Base-by-base conservation (phyloP, 2,888 invertebrate genomes). In the Rhorus exstirpatorius region DNA sequence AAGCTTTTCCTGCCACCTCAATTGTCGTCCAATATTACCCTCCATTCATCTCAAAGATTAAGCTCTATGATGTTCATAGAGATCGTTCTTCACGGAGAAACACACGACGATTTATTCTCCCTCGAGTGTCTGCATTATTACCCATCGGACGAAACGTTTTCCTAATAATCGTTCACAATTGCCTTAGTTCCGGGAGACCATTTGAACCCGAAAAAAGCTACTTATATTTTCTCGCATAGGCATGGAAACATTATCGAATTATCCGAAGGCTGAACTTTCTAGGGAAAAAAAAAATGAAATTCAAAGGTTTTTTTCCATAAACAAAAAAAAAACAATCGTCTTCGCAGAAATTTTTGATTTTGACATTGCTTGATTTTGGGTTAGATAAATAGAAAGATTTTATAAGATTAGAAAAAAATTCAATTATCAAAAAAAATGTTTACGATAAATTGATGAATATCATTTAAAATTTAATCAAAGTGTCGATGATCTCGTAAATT, bases 1-100 rank as follows among this genome's bases (percentile, higher is more conserved):
- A 17, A 44, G 31, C 44, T 19, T 7, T 75, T 61, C 51, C 41
- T 6, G 71, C 1, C 26, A 21, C 41, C n/a, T 12, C 17, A 10
- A 44, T 41, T 46, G 49, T 17, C 12, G n/a, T 60, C 35, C 44
- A 12, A 44, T 71, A 70, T 31, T 63, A 31, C 19, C 41, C 8
- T 17, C 26, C 61, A 70, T 78, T 53, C 70, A 46, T 71, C 26
- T 31, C 21, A 46, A 70, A 78, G 77, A 70, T 78, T 70, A 61
- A 78, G n/a, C 53, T 53, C 63, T 31, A 41, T 49, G 19, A 31
- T 31, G 44, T 68, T 77, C 51, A 41, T n/a, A n/a, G n/a, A n/a
- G 26, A 60, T 31, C 51, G 70, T 70, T 19, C 53, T 58, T 63
- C 53, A 21, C 41, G 21, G n/a, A 7, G 77, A n/a, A n/a, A n/a